Evolutionary conservation across 2,797 vertebrate species (phyloP), one percentile per base, ranked within the genome.

Genomic region (Galagoides demidoff): DNA sequence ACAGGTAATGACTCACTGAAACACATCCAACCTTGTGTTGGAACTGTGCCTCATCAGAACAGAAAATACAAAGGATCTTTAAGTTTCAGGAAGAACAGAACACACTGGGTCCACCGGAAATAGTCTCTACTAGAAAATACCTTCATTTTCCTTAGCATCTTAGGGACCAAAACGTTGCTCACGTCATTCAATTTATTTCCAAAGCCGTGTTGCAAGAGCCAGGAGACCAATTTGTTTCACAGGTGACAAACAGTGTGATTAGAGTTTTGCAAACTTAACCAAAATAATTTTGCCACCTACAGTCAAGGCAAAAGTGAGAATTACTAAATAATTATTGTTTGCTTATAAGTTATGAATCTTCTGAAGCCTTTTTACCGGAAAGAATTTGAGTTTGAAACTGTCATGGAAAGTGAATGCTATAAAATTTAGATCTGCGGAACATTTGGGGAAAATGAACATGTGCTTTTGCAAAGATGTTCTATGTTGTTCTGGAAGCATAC

Each of bases 1-100:
- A 19, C 52, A 55, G 73, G n/a, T 92, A 96, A 70, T 86, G 86
- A 95, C 77, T 93, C 66, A 88, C 14, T 89, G 49, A 84, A 71
- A 96, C 97, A 92, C 89, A 96, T 79, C 89, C 79, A 95, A 96
- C 31, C 87, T 13, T 11, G 43, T 77, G 55, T 90, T 92, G 92
- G 96, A 95, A 76, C 92, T 91, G 92, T 90, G 14, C n/a, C 89
- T 95, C 97, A 89, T 95, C 71, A 90, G 94, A 93, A 95, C 61
- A 90, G 77, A 82, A 97, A 95, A 96, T 76, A 78, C 25, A 96
- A 64, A 97, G 95, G 82, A 92, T 90, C 77, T 94, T 68, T 85
- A 76, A 85, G 68, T 90, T 93, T 74, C 89, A 34, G 37, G 77
- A 95, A 29, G 76, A 77, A 96, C 97, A 95, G 34, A 96, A 83